Base-by-base conservation (phyloP, 1,140 invertebrate genomes). In the Pentalonia nigronervosa region DNA sequence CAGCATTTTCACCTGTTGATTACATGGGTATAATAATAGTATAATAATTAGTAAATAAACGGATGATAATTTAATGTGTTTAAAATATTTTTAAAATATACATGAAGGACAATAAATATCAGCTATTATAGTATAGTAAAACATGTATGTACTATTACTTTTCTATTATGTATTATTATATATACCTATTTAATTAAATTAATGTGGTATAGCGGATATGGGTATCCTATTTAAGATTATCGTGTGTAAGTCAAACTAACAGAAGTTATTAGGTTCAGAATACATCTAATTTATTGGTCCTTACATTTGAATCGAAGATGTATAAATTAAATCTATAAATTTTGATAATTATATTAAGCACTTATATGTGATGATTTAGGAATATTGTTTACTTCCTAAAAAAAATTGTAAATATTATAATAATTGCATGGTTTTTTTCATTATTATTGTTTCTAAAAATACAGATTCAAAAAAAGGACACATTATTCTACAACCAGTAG, bases 1-100 rank as follows among this genome's bases (percentile, higher is more conserved):
- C 94, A 48, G 96, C 96, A 94, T 96, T 96, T 93, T 96, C 96
- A 91, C 96, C 95, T 95, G 94, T 60, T 48, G 0, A 95, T 48
- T 45, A 89, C 20, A 56, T 41, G 6, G 21, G 4, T 36, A 41
- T 41, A 41, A 41, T 41, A 41, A 36, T 56, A 9, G 50, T 67
- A 67, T 4, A 67, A 67, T 67, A n/a, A 17, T 67, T 67, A n/a
- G 14, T 17, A 67, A 67, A n/a, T n/a, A n/a, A 60, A 60, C 30
- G 56, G 11, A 30, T 60, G 30, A n/a, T 67, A 17, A n/a, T 67
- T 67, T n/a, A 67, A 67, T 67, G 6, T 0, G 30, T n/a, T 67
- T 17, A 67, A 67, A n/a, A 67, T 67, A n/a, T n/a, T 20, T 67
- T 67, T 67, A 67, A 67, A n/a, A 67, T 17, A 67, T 0, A n/a